Conservation (phyloP, 2,797 vertebrate species). For the Bovichtus variegatus region DNA sequence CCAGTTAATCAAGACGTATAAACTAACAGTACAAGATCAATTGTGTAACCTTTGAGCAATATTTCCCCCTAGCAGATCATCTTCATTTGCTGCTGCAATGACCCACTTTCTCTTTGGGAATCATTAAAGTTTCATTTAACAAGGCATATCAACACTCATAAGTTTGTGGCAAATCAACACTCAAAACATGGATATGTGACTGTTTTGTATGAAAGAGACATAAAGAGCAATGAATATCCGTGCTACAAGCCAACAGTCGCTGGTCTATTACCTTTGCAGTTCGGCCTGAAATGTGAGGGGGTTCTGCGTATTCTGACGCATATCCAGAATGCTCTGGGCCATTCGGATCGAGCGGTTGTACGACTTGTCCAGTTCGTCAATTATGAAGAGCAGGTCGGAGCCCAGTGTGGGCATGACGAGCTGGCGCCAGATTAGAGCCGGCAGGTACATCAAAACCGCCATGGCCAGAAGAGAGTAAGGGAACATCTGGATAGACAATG, state of each 20-base stretch:
- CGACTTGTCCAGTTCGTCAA: constrained; percentile 96
- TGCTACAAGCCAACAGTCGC: not conserved
- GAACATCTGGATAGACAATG: constrained; percentile 86
- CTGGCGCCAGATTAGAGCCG: constrained; percentile 92
- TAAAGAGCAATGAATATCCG: not conserved
- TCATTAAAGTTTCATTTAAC: constrained; percentile 20
- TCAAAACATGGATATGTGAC: not conserved
- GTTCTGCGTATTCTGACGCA: constrained; percentile 87
- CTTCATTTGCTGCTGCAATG: constrained; percentile 5
- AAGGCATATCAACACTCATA: not conserved
- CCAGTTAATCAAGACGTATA: not conserved
- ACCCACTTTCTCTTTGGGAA: not conserved
- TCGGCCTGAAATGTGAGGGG: constrained; percentile 92
- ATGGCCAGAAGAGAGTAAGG: constrained; percentile 95
- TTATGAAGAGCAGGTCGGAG: constrained; percentile 94
- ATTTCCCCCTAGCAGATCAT: not conserved
- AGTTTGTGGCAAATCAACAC: constrained; percentile 1
- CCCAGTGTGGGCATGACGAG: constrained; percentile 88
- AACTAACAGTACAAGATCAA: constrained; percentile 3
- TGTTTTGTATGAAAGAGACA: not conserved
- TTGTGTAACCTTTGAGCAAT: not conserved
- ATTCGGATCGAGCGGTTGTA: constrained; percentile 96
- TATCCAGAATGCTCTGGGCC: constrained; percentile 93
- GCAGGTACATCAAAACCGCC: constrained; percentile 93
- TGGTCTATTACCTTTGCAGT: constrained; percentile 87